These are phyloP conservation scores for Trissolcus basalis DNA, from an alignment of 1,140 invertebrate species.

Conservation along the genomic window DNA sequence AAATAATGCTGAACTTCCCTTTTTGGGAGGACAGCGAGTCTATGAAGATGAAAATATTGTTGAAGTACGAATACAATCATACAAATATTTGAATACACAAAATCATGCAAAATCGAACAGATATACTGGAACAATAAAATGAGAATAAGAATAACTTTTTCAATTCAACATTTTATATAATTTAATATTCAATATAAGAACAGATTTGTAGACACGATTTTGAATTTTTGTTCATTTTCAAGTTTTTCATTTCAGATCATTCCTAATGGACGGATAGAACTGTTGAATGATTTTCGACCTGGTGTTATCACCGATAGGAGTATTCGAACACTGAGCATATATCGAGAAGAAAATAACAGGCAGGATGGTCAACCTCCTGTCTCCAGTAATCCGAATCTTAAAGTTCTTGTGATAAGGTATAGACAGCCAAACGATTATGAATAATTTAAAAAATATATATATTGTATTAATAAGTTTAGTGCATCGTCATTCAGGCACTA, in stretches of 20 bases:
- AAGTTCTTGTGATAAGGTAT: constrained; percentile 70
- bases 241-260: constrained; percentile 43
- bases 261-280: constrained; percentile 35
- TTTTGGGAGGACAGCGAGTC: constrained; percentile 35
- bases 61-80: constrained; percentile 62
- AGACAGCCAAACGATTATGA: too few species aligned
- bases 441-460: too few species aligned
- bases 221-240: too few species aligned
- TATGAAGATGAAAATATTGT: constrained; percentile 65
- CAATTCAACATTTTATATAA: too few species aligned
- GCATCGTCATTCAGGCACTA: too few species aligned
- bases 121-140: too few species aligned
- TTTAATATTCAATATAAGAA: too few species aligned
- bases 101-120: too few species aligned
- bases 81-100: too few species aligned
- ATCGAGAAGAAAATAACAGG: constrained; percentile 15
- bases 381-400: constrained; percentile 68
- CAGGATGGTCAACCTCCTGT: constrained; percentile 7
- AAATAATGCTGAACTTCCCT: constrained; percentile 24
- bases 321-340: constrained; percentile 65
- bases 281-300: constrained; percentile 24
- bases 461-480: too few species aligned
- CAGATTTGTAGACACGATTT: too few species aligned
- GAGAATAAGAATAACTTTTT: too few species aligned
- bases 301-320: constrained; percentile 68